Percentiles rank a stretch among this genome's conserved stretches.
Conservation (phyloP, 2,113 vertebrate species). For the Pteropus alecto region DNA sequence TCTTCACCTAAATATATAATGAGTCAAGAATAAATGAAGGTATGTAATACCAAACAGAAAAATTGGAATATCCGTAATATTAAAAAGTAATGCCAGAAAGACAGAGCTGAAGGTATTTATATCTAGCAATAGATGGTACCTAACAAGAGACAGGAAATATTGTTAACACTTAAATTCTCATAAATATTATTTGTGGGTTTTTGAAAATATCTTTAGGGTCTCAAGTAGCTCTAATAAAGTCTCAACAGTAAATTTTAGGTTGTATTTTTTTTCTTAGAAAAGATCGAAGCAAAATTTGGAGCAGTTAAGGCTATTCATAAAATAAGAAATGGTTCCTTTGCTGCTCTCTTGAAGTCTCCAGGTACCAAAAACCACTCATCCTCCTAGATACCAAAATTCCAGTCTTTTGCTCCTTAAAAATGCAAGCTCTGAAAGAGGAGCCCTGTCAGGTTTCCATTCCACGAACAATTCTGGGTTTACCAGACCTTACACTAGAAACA, state of each 20-base stretch:
- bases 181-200: background rate
- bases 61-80: background rate
- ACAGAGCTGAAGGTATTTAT: background rate
- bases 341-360: background rate
- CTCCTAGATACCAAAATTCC: background rate
- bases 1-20: background rate
- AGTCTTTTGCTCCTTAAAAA: background rate
- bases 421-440: background rate
- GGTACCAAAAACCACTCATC: background rate
- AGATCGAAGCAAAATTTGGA: background rate
- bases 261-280: background rate
- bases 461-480: background rate
- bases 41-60: conserved; percentile 20
- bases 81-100: background rate
- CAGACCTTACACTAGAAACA: background rate
- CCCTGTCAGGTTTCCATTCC: background rate
- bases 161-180: background rate
- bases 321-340: background rate
- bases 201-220: background rate
- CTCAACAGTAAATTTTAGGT: background rate
- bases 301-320: background rate
- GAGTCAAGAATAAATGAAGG: background rate
- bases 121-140: background rate
- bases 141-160: background rate
- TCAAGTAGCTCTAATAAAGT: background rate